Base-by-base conservation (phyloP, 2,113 vertebrate species). In the Nycticorax nycticorax region DNA sequence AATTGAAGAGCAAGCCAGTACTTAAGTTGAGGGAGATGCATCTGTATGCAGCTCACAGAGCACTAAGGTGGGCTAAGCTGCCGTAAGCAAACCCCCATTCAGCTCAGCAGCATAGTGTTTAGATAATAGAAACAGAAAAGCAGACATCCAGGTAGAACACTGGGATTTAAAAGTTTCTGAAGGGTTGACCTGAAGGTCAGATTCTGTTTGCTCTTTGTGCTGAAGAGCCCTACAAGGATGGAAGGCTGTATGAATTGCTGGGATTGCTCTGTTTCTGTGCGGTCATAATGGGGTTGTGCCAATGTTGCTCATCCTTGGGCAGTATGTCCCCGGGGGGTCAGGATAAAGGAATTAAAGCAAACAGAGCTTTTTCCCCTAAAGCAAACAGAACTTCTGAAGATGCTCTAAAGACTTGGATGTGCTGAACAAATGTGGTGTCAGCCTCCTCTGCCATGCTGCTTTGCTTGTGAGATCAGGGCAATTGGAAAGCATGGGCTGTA, bases 281-380 rank as follows among this genome's bases (percentile, higher is more conserved):
- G 19, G 53, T 5, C 27, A 10, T 17, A 2, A 0, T 22, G 3
- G 24, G 14, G 37, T 7, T 35, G n/a, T 41, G 56, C 6, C 0
- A 5, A 6, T 13, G 82, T 18, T 50, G 71, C 32, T 13, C 9
- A 12, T 55, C 37, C 79, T 67, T 21, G 56, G 62, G 27, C 52
- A 41, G 28, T 6, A 39, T 59, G 62, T 75, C 67, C 52, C n/a
- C 0, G 0, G 43, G 12, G 32, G 12, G 37, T 72, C 67, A 23
- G 8, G 62, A 7, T 45, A n/a, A 33, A 59, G 67, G 35, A 69
- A 14, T 8, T 33, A 8, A 77, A 57, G 15, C 37, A 80, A 60
- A 14, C 2, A 12, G 69, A 75, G 22, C 22, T 81, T 79, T 77
- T 66, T 24, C 6, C 45, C 16, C 26, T 76, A 19, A 41, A 74